These are phyloP conservation scores for Seira musarum DNA, from an alignment of 2,888 invertebrate species.

Conservation along the genomic window DNA sequence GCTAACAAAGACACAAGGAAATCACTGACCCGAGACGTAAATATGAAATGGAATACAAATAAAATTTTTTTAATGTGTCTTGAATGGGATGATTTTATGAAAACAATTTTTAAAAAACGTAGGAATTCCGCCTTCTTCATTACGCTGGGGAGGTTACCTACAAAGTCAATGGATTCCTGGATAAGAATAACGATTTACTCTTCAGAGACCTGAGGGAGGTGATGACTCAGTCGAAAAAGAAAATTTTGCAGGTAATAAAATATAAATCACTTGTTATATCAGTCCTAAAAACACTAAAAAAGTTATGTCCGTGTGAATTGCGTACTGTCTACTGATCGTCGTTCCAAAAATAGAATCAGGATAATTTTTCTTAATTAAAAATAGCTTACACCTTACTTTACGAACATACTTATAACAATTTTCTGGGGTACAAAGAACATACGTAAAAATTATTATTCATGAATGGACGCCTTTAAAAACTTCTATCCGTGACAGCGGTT, in stretches of 20 bases:
- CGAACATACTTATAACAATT: too few relatives aligned
- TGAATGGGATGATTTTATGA: background rate
- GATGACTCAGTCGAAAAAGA: slow-evolving; percentile 82
- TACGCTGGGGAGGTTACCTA: slow-evolving; percentile 96
- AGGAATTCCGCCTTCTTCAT: slow-evolving; percentile 92
- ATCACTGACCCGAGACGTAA: slow-evolving; percentile 86
- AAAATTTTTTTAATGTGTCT: background rate
- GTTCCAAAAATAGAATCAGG: too few relatives aligned
- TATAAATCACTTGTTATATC: too few relatives aligned
- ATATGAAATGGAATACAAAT: slow-evolving; percentile 45
- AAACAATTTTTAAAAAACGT: slow-evolving; percentile 68
- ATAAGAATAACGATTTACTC: slow-evolving; percentile 94
- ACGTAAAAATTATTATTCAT: too few relatives aligned
- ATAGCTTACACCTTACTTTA: too few relatives aligned
- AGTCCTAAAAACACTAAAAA: background rate
- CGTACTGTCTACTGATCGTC: too few relatives aligned
- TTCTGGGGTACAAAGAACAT: too few relatives aligned
- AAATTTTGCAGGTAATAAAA: slow-evolving; percentile 75
- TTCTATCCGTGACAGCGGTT: too few relatives aligned
- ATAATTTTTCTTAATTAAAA: too few relatives aligned
- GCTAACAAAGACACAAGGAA: slow-evolving; percentile 82
- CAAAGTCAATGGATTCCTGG: slow-evolving; percentile 87
- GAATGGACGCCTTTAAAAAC: too few relatives aligned
- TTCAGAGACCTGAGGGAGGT: slow-evolving; percentile 90
- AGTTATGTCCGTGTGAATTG: too few relatives aligned